Percentiles rank a stretch among this genome's conserved stretches.
Evolutionary conservation across 2,113 vertebrate genomes (phyloP).

Genomic region (Macrotis lagotis): DNA sequence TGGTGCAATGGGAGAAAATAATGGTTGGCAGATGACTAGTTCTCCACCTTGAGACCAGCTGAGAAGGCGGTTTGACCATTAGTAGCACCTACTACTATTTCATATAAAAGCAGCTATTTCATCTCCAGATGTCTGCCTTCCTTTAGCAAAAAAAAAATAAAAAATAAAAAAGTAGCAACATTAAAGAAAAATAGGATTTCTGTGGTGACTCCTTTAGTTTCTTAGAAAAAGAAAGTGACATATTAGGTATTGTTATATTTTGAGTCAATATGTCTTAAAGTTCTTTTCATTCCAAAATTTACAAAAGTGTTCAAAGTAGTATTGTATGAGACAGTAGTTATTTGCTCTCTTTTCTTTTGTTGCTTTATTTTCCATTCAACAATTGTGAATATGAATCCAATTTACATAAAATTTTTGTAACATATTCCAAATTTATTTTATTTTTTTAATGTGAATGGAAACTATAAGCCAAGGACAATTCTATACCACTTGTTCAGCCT

Average conservation of each 20-base stretch:
- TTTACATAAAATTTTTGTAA: not conserved
- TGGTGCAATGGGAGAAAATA: not conserved
- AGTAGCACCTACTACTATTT: not conserved
- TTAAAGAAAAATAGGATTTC: not conserved
- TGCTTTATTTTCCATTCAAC: not conserved
- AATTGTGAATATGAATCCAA: conserved; percentile 9
- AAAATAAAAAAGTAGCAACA: conserved; percentile 13
- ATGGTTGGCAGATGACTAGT: not conserved
- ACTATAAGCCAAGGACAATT: not conserved
- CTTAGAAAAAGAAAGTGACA: conserved; percentile 38
- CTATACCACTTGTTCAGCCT: fast-evolving
- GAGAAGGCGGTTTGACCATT: not conserved
- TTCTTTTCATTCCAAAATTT: conserved; percentile 44
- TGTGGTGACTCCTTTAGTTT: not conserved
- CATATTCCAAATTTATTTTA: not conserved
- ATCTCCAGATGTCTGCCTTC: not conserved
- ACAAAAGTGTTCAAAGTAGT: not conserved
- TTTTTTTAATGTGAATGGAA: not conserved
- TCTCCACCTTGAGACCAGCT: not conserved
- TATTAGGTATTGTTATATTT: not conserved
- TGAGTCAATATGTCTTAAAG: conserved; percentile 5
- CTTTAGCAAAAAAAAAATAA: conserved; percentile 28
- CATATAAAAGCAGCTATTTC: conserved; percentile 9
- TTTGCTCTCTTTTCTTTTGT: conserved; percentile 5
- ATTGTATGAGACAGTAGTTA: not conserved